Percentiles rank a stretch among this genome's conserved stretches.
These are phyloP conservation scores for Bucorvus abyssinicus DNA, from an alignment of 2,797 vertebrate genomes.

Conservation along the genomic window DNA sequence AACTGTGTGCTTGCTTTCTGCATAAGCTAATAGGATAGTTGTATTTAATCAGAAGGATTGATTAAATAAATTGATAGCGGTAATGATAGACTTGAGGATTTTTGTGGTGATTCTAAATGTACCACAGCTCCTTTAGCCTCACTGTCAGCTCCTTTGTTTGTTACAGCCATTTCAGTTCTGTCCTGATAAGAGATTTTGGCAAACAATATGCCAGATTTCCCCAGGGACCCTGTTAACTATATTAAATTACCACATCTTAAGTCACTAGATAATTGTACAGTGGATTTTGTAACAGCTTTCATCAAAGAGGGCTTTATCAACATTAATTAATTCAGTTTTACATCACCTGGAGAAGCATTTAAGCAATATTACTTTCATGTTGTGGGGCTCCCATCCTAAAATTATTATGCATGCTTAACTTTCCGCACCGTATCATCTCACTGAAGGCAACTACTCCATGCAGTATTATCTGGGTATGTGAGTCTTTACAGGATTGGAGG, in stretches of 20 bases:
- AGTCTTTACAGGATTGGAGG: neutral
- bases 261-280: conserved; percentile 32
- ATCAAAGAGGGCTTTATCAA: conserved; percentile 27
- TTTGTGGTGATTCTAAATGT: neutral
- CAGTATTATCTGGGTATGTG: neutral
- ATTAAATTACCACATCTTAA: conserved; percentile 50
- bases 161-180: conserved; percentile 2
- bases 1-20: neutral
- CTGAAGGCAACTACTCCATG: neutral
- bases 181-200: neutral
- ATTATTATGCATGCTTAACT: neutral
- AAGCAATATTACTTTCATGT: conserved; percentile 8
- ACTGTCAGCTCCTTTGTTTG: conserved; percentile 3
- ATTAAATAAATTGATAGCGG: neutral
- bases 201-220: conserved; percentile 38
- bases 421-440: neutral
- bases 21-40: neutral
- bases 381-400: neutral
- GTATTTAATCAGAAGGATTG: neutral
- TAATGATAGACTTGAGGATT: neutral
- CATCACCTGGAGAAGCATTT: conserved; percentile 23
- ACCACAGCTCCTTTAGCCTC: conserved; percentile 10
- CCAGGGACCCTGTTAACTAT: conserved; percentile 13
- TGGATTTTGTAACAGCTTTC: conserved; percentile 32
- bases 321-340: conserved; percentile 50